Evolutionary conservation across 2,888 invertebrate genomes (phyloP), one percentile per base, ranked within the genome.

Genomic region (Proisotoma minuta): DNA sequence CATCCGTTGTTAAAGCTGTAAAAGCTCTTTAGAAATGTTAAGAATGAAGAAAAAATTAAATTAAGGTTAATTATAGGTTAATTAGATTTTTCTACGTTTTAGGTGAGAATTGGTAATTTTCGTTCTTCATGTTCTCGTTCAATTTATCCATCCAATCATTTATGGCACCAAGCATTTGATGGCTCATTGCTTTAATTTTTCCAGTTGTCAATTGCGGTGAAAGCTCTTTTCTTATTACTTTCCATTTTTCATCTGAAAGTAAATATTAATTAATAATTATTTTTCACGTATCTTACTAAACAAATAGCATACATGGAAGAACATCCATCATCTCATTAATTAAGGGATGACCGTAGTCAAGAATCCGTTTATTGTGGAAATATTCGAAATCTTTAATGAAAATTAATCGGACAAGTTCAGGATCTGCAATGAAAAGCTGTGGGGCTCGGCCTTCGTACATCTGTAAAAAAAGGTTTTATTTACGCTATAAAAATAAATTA

Each of bases 361-460:
- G 1, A 18, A 58, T 56, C 29, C 66, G 24, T 43, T 59, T 66
- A n/a, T 69, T 57, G 15, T 65, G 63, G 34, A 69, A 69, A 40
- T 69, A 62, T 28, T 66, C 68, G 49, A 69, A 69, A 39, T 69
- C 66, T 39, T 69, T 69, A 23, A 69, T 57, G 18, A 69, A 65
- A 23, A 66, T 65, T 3, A 57, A 54, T 0, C 63, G 51, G 18
- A 69, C 28, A 18, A 69, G 3, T 20, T 69, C 64, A 0, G 64
- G 58, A 49, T 64, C 66, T 0, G 63, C 51, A n/a, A 65, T 58
- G 40, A 54, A 69, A 28, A 69, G 52, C 15, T 64, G 63, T 1
- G 68, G 63, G 2, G 1, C 48, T 39, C 68, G 47, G 1, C 68
- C 68, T 57, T 66, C 68, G 39, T 66, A 69, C 5, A 23, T 62